Evolutionary conservation across 2,113 vertebrate genomes (phyloP).

Genomic region (Synchiropus splendidus): DNA sequence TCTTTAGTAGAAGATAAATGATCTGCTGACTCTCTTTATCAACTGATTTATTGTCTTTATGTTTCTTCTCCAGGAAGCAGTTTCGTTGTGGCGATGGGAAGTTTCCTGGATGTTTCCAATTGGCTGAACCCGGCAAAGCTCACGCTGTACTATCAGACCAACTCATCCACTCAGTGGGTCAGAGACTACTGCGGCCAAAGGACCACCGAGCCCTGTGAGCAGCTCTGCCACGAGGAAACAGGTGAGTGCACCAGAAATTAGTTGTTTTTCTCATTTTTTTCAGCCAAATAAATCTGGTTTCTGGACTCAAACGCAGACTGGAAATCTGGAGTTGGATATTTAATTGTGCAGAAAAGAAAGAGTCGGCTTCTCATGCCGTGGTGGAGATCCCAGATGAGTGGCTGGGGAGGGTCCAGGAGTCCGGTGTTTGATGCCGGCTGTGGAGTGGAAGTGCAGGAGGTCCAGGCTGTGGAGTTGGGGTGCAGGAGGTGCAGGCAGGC

Average conservation of each 20-base stretch:
- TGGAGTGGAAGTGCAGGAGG: too few relatives aligned
- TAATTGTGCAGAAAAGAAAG: too few relatives aligned
- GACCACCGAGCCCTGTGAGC: conserved; percentile 89
- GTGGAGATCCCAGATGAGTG: too few relatives aligned
- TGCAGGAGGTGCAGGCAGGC: too few relatives aligned
- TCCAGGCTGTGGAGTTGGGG: too few relatives aligned
- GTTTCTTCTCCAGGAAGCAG: conserved; percentile 78
- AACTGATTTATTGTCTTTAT: conserved; percentile 14
- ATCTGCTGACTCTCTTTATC: background rate
- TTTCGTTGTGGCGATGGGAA: conserved; percentile 93
- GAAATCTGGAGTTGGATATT: too few relatives aligned
- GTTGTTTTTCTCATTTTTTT: background rate
- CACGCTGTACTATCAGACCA: conserved; percentile 91
- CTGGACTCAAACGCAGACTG: too few relatives aligned
- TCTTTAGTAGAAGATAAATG: conserved; percentile 7
- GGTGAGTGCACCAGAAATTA: conserved; percentile 63
- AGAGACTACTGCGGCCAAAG: conserved; percentile 91
- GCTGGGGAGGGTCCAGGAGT: too few relatives aligned
- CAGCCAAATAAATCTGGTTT: too few relatives aligned
- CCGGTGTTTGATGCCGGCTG: too few relatives aligned
- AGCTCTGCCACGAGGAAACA: conserved; percentile 90
- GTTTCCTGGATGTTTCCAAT: conserved; percentile 91
- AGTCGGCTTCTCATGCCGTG: too few relatives aligned
- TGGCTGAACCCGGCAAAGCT: conserved; percentile 97
- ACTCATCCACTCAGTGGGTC: conserved; percentile 88